Base-by-base conservation (phyloP, 2,797 vertebrate genomes). In the Mareca penelope region DNA sequence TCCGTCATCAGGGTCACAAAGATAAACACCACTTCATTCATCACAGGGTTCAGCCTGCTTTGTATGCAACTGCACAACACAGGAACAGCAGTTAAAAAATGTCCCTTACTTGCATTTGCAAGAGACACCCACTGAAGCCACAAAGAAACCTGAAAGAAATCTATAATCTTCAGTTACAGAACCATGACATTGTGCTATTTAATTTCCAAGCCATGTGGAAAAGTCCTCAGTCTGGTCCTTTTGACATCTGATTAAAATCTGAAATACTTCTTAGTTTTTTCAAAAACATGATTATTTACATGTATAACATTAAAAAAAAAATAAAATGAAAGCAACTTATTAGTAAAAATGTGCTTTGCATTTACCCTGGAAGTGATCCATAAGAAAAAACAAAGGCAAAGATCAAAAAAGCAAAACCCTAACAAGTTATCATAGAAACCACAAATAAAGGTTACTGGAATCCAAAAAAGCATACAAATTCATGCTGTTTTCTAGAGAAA, bases 1-100 rank as follows among this genome's bases (percentile, higher is more conserved):
- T 89, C 92, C 37, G 0, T 95, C 94, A 95, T 81, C 92, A 1
- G 56, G 79, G 89, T 95, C 90, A 67, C 73, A 70, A 89, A 91
- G 92, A 93, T 91, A 96, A 96, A 94, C 84, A 89, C 70, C 82
- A 89, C 92, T 95, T 96, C 94, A 95, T 93, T 85, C 94, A 96
- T 85, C 95, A 96, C 57, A 67, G 55, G 0, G 2, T 59, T 89
- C 87, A 88, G 93, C 29, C 85, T 59, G 65, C 76, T 92, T 33
- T 56, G 37, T 63, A 40, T 61, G 42, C 1, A 4, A 68, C 81
- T 63, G 46, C 67, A 48, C 63, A 69, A 71, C 63, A 55, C 44
- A 85, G 79, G 65, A 83, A 85, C n/a, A 29, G 73, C 52, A 1
- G 69, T 71, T 83, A 44, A 68, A 88, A 64, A n/a, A 53, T 28